Conservation (phyloP, 2,797 vertebrate species). For the Zenarchopterus dispar region DNA sequence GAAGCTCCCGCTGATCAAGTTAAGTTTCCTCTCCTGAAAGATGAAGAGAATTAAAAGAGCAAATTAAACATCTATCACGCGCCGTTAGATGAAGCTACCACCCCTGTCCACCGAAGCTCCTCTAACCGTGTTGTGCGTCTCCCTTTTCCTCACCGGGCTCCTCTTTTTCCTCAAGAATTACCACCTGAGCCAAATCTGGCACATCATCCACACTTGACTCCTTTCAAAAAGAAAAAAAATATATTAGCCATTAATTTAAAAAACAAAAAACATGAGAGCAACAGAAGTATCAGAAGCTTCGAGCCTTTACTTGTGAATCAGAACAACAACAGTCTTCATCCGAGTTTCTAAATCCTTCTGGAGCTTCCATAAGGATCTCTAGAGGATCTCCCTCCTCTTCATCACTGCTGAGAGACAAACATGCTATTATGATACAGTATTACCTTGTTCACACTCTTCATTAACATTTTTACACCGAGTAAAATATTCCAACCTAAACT, state of each 20-base stretch:
- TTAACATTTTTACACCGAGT: not conserved
- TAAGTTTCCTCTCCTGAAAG: constrained; percentile 58
- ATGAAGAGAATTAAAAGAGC: constrained; percentile 8
- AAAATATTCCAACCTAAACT: too few relatives aligned
- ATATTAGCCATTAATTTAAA: too few relatives aligned
- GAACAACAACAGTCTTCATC: constrained; percentile 77
- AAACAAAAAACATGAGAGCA: not conserved
- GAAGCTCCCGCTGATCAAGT: constrained; percentile 51
- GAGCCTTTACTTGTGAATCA: constrained; percentile 68
- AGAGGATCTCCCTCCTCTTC: constrained; percentile 48
- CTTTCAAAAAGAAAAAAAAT: constrained; percentile 36
- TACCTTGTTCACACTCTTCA: not conserved
- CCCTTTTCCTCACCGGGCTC: constrained; percentile 49
- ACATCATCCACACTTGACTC: constrained; percentile 64
- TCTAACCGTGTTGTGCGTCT: constrained; percentile 56
- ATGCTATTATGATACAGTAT: not conserved
- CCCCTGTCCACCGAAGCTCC: constrained; percentile 17
- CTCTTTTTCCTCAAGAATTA: constrained; percentile 53
- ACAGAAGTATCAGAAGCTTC: not conserved
- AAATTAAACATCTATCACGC: constrained; percentile 2
- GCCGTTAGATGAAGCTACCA: constrained; percentile 6
- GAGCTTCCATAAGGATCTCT: constrained; percentile 79
- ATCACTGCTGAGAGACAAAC: constrained; percentile 50
- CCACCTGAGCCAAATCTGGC: constrained; percentile 63
- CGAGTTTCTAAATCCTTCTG: constrained; percentile 79